Conservation (phyloP, 2,113 vertebrate genomes). For the Murina feae region DNA sequence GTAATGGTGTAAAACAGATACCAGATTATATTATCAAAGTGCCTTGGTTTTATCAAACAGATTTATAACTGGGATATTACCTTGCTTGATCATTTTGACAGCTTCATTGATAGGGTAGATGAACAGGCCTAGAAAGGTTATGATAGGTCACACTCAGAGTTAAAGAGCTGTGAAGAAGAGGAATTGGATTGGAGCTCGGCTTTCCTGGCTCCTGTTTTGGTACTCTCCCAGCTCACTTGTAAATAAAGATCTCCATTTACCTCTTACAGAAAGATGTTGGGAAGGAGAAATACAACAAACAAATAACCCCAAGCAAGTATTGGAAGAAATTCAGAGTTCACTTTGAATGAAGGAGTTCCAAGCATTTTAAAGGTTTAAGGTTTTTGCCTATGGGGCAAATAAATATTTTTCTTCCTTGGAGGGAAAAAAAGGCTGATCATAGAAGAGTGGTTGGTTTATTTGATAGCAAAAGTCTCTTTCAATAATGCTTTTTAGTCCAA, state of each 20-base stretch:
- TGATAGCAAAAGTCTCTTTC: not conserved
- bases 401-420: not conserved
- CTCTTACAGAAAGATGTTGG: not conserved
- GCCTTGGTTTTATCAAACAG: not conserved
- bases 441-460: not conserved
- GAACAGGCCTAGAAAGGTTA: not conserved
- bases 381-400: not conserved
- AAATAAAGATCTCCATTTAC: not conserved
- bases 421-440: not conserved
- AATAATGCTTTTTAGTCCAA: not conserved
- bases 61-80: not conserved
- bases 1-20: not conserved
- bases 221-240: not conserved
- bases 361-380: not conserved
- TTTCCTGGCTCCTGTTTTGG: not conserved
- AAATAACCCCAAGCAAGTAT: not conserved
- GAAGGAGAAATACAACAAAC: not conserved
- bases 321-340: not conserved
- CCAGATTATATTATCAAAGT: not conserved
- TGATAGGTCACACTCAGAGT: not conserved
- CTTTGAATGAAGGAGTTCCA: not conserved
- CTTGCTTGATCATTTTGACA: not conserved
- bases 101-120: not conserved
- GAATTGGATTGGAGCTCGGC: not conserved
- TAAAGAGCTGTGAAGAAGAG: not conserved